A percentile compares a stretch with the other conserved stretches of the same genome.
Evolutionary conservation across 92 coral and sea anemone genomes (phyloP).

Genomic region (Zoanthus gigantus): DNA sequence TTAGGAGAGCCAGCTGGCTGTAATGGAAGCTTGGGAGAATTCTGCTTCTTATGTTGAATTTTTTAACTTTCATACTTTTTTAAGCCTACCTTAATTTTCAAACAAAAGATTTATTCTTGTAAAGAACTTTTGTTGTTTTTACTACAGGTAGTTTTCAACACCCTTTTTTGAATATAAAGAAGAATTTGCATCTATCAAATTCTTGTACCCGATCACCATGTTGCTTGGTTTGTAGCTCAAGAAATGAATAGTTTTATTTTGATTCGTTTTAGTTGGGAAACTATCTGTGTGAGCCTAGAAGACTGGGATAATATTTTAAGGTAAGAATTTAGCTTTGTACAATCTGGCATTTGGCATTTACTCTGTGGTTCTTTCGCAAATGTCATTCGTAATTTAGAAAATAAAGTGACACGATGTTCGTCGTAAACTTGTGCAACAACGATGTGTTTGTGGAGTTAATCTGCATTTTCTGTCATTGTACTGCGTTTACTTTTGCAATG

Average conservation of each 20-base stretch:
- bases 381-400: background rate
- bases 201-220: slow-evolving; percentile 31
- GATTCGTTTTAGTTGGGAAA: slow-evolving; percentile 81
- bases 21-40: slow-evolving; percentile 26
- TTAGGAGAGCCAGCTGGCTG: slow-evolving; percentile 79
- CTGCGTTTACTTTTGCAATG: background rate
- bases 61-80: background rate
- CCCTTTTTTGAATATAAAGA: background rate
- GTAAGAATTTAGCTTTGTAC: slow-evolving; percentile 46
- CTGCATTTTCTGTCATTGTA: background rate
- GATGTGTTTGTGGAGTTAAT: background rate
- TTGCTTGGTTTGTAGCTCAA: slow-evolving; percentile 30
- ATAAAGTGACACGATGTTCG: background rate
- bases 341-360: background rate
- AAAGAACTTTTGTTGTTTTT: background rate
- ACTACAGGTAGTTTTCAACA: background rate
- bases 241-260: slow-evolving; percentile 32
- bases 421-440: background rate
- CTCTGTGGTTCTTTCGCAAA: background rate
- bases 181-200: slow-evolving; percentile 8
- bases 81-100: background rate
- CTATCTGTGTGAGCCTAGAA: slow-evolving; percentile 71
- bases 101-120: background rate
- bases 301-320: slow-evolving; percentile 88
- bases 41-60: background rate